Evolutionary conservation across 2,113 vertebrate species (phyloP).

Genomic region (Myotis davidii): DNA sequence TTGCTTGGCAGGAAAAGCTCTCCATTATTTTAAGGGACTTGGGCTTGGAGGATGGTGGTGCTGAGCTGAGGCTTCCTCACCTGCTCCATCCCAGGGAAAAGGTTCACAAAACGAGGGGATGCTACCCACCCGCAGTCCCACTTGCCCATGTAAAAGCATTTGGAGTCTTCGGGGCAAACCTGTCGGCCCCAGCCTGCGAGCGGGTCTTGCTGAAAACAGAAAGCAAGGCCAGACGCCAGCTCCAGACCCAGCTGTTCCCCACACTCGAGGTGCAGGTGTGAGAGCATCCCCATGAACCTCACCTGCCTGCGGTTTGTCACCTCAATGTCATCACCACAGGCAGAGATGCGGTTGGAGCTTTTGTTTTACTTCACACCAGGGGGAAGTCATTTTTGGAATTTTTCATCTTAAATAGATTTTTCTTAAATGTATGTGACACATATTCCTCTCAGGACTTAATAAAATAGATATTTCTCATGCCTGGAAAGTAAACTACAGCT

Average conservation of each 20-base stretch:
- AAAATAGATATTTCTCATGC: conserved; percentile 75
- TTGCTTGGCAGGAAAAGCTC: not conserved
- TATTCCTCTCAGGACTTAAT: conserved; percentile 79
- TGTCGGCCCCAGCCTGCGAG: conserved; percentile 37
- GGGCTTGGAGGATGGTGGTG: not conserved
- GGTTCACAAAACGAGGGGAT: not conserved
- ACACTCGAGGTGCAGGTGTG: conserved; percentile 72
- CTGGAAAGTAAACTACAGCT: conserved; percentile 79
- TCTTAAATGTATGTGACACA: conserved; percentile 81
- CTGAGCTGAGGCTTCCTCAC: not conserved
- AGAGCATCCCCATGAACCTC: conserved; percentile 72
- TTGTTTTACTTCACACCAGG: conserved; percentile 81
- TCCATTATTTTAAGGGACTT: not conserved
- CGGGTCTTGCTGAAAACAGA: conserved; percentile 59
- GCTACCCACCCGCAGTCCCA: not conserved
- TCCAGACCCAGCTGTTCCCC: conserved; percentile 73
- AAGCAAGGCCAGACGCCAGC: conserved; percentile 68
- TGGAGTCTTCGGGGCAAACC: conserved; percentile 35
- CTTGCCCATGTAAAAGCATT: conserved; percentile 47
- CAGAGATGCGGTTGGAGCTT: conserved; percentile 69
- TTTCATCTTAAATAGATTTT: conserved; percentile 80
- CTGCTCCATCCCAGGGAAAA: not conserved
- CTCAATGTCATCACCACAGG: conserved; percentile 73
- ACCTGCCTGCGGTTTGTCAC: conserved; percentile 82
- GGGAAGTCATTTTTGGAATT: conserved; percentile 77